These are phyloP conservation scores for Herpetotheres cachinnans DNA, from an alignment of 2,113 vertebrate genomes.

Conservation along the genomic window DNA sequence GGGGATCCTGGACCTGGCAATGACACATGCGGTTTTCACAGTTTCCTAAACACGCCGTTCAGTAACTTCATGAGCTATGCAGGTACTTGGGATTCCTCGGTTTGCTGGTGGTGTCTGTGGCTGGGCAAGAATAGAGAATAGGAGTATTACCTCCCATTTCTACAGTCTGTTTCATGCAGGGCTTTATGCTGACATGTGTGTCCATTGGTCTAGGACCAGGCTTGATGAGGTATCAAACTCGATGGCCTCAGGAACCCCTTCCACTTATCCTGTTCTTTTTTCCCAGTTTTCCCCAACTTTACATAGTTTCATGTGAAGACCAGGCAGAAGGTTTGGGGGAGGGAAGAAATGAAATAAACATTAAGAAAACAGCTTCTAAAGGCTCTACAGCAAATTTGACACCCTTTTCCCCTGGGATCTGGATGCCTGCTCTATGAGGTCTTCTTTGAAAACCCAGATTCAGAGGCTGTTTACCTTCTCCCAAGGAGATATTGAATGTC, in stretches of 20 bases:
- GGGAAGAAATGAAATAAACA: background rate
- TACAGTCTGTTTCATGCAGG: background rate
- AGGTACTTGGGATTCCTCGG: slow-evolving; percentile 70
- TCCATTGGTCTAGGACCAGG: background rate
- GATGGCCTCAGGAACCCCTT: background rate
- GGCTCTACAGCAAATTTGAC: background rate
- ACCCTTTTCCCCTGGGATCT: background rate
- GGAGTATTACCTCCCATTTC: background rate
- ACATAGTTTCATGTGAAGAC: background rate
- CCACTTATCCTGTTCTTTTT: background rate
- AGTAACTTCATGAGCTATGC: slow-evolving; percentile 99
- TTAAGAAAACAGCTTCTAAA: background rate
- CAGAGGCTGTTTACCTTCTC: background rate
- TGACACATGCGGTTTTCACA: slow-evolving; percentile 88
- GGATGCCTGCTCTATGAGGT: background rate
- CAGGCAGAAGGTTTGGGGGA: background rate
- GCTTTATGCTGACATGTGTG: background rate
- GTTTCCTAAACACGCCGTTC: slow-evolving; percentile 90
- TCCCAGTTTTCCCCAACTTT: background rate
- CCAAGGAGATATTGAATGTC: background rate
- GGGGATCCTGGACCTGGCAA: slow-evolving; percentile 90
- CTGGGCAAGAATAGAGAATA: background rate
- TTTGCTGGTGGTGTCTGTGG: background rate
- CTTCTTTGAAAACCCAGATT: background rate
- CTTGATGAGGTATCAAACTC: background rate